Conservation (phyloP, 1,140 invertebrate genomes). For the Manduca sexta region DNA sequence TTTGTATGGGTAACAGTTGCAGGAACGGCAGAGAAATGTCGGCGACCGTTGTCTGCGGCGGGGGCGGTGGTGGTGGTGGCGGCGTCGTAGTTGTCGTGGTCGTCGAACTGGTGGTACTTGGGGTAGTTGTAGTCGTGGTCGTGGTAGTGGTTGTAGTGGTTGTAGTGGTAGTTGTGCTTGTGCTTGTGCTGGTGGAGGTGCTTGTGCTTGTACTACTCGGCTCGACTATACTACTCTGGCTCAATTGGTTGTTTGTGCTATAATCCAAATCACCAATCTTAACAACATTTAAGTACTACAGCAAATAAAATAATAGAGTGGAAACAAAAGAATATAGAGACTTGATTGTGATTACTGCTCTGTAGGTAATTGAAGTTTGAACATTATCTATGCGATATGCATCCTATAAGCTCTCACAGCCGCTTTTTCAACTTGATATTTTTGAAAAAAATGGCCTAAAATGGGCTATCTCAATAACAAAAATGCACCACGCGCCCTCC, state of each 20-base stretch:
- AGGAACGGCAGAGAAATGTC: constrained; percentile 54
- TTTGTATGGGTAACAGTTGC: constrained; percentile 53
- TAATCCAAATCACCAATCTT: constrained; percentile 16
- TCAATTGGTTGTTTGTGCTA: constrained; percentile 9
- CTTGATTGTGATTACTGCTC: no score
- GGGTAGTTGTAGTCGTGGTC: constrained; percentile 63
- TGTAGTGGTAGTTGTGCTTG: constrained; percentile 22
- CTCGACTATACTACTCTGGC: constrained; percentile 11
- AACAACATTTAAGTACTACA: not conserved
- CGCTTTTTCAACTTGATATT: no score
- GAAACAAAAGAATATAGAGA: no score
- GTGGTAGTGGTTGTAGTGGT: constrained; percentile 42
- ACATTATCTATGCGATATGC: no score
- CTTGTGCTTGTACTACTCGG: constrained; percentile 26
- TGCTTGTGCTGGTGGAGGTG: constrained; percentile 25
- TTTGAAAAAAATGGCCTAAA: no score
- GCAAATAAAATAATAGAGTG: not conserved
- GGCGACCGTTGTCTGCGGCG: constrained; percentile 47
- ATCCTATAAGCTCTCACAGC: no score
- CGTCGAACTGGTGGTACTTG: constrained; percentile 67
- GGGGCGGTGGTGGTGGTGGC: constrained; percentile 49
- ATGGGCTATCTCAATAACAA: no score
- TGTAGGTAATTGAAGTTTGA: no score
- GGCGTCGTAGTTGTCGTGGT: constrained; percentile 46
- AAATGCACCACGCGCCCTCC: no score